Evolutionary conservation across 2,113 vertebrate genomes (phyloP).

Genomic region (Catharus bicknelli): DNA sequence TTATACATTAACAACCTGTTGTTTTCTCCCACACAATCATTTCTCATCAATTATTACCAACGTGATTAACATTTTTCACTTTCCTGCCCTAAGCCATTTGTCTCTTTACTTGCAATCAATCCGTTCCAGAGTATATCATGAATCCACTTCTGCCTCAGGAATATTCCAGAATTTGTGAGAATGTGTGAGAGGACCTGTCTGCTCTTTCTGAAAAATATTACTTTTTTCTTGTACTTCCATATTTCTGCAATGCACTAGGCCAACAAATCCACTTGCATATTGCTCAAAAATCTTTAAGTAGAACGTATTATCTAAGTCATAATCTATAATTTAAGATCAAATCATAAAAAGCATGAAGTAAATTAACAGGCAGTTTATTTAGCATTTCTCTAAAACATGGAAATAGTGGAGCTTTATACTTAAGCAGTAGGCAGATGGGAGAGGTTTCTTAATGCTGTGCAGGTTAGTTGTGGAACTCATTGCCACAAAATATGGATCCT

Average conservation of each 20-base stretch:
- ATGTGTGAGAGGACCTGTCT: slow-evolving; percentile 43
- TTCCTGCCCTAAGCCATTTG: not conserved
- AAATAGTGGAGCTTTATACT: not conserved
- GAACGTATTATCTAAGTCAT: not conserved
- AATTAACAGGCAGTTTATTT: not conserved
- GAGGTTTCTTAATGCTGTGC: not conserved
- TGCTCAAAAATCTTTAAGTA: not conserved
- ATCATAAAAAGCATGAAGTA: not conserved
- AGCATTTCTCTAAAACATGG: not conserved
- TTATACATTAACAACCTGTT: not conserved
- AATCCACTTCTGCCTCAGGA: slow-evolving; percentile 52
- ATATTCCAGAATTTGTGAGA: slow-evolving; percentile 31
- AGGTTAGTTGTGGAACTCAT: not conserved
- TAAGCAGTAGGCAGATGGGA: not conserved
- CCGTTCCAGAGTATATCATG: slow-evolving; percentile 46
- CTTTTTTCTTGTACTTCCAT: slow-evolving; percentile 41
- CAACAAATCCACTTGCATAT: slow-evolving; percentile 13
- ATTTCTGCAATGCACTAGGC: slow-evolving; percentile 41
- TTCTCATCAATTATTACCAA: not conserved
- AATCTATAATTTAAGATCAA: not conserved
- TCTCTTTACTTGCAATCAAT: not conserved
- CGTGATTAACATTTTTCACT: not conserved
- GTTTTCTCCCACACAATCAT: not conserved
- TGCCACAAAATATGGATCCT: not conserved
- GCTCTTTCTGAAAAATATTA: slow-evolving; percentile 55